Evolutionary conservation across 1,140 invertebrate genomes (phyloP).

Genomic region (Caenorhabditis remanei): DNA sequence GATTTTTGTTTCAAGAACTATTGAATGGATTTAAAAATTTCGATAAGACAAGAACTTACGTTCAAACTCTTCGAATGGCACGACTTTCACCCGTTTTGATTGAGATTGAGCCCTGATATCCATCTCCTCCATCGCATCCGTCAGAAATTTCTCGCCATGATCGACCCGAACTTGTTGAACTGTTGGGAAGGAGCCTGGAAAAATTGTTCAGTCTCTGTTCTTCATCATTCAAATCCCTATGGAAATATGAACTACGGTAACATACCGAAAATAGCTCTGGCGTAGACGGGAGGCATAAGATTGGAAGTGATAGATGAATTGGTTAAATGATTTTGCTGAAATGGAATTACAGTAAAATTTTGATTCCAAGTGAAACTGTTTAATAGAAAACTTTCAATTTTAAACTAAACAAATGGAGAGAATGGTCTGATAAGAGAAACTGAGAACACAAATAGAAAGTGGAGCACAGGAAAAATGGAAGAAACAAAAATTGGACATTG

Average conservation of each 20-base stretch:
- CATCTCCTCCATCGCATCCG: not conserved
- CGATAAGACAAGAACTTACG: not conserved
- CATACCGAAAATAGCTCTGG: constrained; percentile 16
- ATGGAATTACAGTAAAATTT: not conserved
- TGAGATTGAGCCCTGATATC: too few species aligned
- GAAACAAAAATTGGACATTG: constrained; percentile 27
- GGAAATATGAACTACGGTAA: not conserved
- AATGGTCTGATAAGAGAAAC: constrained; percentile 15
- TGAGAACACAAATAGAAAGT: not conserved
- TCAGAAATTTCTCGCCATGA: constrained; percentile 9
- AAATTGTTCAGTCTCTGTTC: too few species aligned
- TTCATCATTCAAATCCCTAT: too few species aligned
- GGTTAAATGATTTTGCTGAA: not conserved
- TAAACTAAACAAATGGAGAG: not conserved
- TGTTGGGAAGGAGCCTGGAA: constrained; percentile 39
- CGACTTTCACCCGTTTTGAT: not conserved
- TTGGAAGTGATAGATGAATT: not conserved
- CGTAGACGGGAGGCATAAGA: constrained; percentile 40
- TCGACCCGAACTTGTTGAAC: constrained; percentile 9
- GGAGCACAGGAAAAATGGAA: too few species aligned
- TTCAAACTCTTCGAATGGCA: constrained; percentile 46
- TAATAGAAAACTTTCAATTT: not conserved
- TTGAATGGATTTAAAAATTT: not conserved
- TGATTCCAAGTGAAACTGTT: not conserved
- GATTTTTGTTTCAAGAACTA: not conserved